Evolutionary conservation across 2,888 invertebrate genomes (phyloP).

Genomic region (Lepidocyrtoides sp.): DNA sequence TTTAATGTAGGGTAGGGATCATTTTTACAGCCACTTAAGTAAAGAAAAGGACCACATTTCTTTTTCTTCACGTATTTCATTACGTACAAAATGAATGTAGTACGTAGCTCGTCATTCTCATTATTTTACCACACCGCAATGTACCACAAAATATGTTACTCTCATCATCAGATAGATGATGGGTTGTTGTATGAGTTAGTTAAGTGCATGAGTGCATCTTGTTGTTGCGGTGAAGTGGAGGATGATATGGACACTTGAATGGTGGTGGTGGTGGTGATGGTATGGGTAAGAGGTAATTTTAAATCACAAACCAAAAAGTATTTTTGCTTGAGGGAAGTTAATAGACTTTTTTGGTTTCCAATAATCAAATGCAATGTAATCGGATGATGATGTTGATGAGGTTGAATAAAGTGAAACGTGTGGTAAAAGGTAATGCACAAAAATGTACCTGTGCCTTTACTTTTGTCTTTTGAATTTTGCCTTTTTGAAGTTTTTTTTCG

Average conservation of each 20-base stretch:
- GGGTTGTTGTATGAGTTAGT: constrained; percentile 20
- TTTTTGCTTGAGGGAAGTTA: constrained; percentile 41
- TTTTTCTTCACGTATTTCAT: constrained; percentile 5
- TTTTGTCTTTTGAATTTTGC: not conserved
- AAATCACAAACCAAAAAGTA: not conserved
- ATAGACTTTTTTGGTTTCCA: constrained; percentile 45
- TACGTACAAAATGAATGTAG: not conserved
- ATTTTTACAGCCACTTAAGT: not conserved
- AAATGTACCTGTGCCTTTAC: not conserved
- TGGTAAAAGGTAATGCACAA: constrained; percentile 25
- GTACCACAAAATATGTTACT: not conserved
- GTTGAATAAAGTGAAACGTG: not conserved
- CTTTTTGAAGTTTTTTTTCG: constrained; percentile 42
- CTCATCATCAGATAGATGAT: not conserved
- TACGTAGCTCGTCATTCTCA: constrained; percentile 3
- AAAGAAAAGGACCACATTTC: constrained; percentile 6
- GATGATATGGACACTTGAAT: constrained; percentile 41
- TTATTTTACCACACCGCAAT: not conserved
- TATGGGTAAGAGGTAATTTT: not conserved
- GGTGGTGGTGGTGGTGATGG: not conserved
- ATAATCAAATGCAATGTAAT: constrained; percentile 57
- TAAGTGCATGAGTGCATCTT: constrained; percentile 40
- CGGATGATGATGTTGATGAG: constrained; percentile 11
- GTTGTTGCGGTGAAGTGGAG: constrained; percentile 42
- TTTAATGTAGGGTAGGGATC: not conserved